These are phyloP conservation scores for Heliconius erato DNA, from an alignment of 2,888 invertebrate genomes.

Conservation along the genomic window DNA sequence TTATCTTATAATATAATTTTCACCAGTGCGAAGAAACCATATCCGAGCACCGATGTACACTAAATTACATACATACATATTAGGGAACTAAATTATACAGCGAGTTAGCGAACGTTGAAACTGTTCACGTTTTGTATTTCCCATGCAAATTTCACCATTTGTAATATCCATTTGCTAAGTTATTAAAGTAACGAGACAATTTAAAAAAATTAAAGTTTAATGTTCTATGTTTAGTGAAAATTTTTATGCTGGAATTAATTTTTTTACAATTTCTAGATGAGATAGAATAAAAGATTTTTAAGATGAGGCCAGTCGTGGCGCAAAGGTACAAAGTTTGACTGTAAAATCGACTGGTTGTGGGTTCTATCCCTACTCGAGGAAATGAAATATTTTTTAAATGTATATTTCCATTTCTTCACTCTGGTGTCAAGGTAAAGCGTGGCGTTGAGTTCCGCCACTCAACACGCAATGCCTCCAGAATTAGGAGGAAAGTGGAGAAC, in stretches of 20 bases:
- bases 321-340: no score
- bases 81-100: slow-evolving; percentile 13
- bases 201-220: not conserved
- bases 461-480: no score
- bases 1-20: no score
- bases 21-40: slow-evolving; percentile 4
- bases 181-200: not conserved
- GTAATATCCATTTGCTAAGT: not conserved
- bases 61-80: slow-evolving; percentile 24
- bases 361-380: no score
- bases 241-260: not conserved
- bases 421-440: no score
- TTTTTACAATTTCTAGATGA: not conserved
- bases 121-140: not conserved
- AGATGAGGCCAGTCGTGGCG: no score
- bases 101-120: slow-evolving; percentile 8
- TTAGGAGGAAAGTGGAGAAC: no score
- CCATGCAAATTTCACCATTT: slow-evolving; percentile 15
- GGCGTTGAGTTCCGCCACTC: no score
- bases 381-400: no score
- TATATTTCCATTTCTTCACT: no score
- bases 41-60: not conserved
- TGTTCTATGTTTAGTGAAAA: not conserved
- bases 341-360: no score
- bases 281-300: no score